Base-by-base conservation (phyloP, 2,888 invertebrate genomes). In the Cryptocephalus moraei region DNA sequence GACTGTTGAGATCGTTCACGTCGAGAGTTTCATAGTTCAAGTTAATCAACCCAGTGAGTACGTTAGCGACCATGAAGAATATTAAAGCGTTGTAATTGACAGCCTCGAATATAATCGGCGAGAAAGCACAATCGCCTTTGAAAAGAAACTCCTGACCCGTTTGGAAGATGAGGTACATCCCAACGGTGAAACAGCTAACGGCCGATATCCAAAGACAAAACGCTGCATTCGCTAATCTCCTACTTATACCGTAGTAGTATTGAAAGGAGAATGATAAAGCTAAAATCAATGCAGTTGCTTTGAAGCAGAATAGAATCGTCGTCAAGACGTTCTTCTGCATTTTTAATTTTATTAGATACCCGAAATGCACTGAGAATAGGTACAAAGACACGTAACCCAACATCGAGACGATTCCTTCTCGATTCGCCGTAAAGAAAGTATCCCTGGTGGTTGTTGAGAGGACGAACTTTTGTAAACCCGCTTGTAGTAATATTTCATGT, bases 371-470 rank as follows among this genome's bases (percentile, higher is more conserved):
- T 31, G 86, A 84, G 53, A 84, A 76, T 48, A 94, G 74, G 69
- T 91, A 94, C 6, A 97, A 71, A 0, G 86, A 79, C 0, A 91
- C 72, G 67, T 91, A 96, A 1, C 97, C 96, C 0, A 86, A 72
- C 34, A 84, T 74, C 0, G 96, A 94, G 14, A 81, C 79, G 36
- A 97, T 71, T 0, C 97, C 97, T 73, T 99, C 97, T 48, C 90
- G 80, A 70, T 99, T 99, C 0, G 94, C 90, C 40, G 80, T 73
- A 6, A 94, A 53, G 33, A 92, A 72, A 46, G 74, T 75, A 38
- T 70, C 68, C 49, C 90, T 75, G 1, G 74, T 68, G 1, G 66
- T 61, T 44, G 77, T 64, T 43, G 77, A 73, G 58, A 91, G 77
- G 1, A 91, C 81, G 78, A 83, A 91, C 1, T 79, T 67, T 52